These are phyloP conservation scores for Rhincodon typus DNA, from an alignment of 2,797 vertebrate species.

Conservation along the genomic window DNA sequence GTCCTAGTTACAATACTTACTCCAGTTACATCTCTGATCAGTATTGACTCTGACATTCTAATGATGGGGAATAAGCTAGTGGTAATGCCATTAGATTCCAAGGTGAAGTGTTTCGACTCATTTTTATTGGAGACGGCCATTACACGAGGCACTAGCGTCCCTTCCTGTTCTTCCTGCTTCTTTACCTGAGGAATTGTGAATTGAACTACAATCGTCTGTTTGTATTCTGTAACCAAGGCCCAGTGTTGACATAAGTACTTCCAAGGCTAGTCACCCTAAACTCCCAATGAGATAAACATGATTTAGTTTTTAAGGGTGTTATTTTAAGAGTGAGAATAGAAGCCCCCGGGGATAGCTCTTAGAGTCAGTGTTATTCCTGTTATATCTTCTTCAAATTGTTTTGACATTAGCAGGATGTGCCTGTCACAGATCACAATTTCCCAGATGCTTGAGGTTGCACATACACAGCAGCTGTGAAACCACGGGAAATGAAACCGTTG, in stretches of 20 bases:
- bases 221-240: background rate
- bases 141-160: too few relatives aligned
- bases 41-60: too few relatives aligned
- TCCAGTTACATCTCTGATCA: too few relatives aligned
- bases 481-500: background rate
- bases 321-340: background rate
- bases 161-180: too few relatives aligned
- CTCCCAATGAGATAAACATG: background rate
- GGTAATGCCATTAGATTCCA: too few relatives aligned
- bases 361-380: background rate
- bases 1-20: too few relatives aligned
- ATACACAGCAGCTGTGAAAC: background rate
- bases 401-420: background rate
- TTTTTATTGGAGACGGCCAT: too few relatives aligned
- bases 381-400: constrained; percentile 17
- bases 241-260: background rate
- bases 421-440: background rate
- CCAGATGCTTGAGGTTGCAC: background rate
- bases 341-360: background rate
- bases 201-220: background rate
- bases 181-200: too few relatives aligned
- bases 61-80: too few relatives aligned
- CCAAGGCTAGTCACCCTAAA: background rate
- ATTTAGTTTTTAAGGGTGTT: background rate
- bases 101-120: too few relatives aligned